Base-by-base conservation (phyloP, 2,113 vertebrate genomes). In the Brevimyrus niger region DNA sequence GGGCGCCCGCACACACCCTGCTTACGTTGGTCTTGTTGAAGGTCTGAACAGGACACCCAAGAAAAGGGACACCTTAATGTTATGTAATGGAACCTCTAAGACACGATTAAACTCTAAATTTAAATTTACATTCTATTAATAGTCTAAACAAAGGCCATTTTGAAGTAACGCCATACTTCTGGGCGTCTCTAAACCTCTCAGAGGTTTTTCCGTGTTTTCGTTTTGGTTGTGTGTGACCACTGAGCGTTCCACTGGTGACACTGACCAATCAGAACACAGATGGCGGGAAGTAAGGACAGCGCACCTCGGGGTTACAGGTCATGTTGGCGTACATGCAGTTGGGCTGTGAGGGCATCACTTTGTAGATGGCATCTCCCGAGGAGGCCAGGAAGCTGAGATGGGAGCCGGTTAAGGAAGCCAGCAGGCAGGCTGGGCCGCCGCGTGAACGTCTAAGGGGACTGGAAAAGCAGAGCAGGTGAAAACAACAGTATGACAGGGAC, bases 321-420 rank as follows among this genome's bases (percentile, higher is more conserved):
- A 95, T 90, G 93, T 98, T 98, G 92, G 95, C 96, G 92, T 98
- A 96, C 90, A 96, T 93, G 95, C 98, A 99, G 51, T 93, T 91
- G 7, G 96, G 94, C 23, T 96, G 94, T 91, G 95, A 92, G 35
- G 96, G 94, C 92, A 96, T 94, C 87, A 99, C 96, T 96, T 98
- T 98, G 93, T 99, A 99, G 31, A 99, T 91, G 7, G 98, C 95
- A 48, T 96, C 93, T 19, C 98, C 98, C 80, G 98, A 98, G 3
- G 98, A 99, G 44, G 97, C 97, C 93, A 99, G 94, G 91, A 97
- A 98, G 90, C 98, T 99, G 91, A 86, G 89, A 44, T 15, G 2
- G 89, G 83, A 76, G 4, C 9, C 46, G 92, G 95, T 93, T 94
- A 95, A 94, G 92, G 61, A 38, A 73, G 61, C 47, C 7, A 7